These are phyloP conservation scores for Amphipoea lucens DNA, from an alignment of 2,888 invertebrate genomes.

Conservation along the genomic window DNA sequence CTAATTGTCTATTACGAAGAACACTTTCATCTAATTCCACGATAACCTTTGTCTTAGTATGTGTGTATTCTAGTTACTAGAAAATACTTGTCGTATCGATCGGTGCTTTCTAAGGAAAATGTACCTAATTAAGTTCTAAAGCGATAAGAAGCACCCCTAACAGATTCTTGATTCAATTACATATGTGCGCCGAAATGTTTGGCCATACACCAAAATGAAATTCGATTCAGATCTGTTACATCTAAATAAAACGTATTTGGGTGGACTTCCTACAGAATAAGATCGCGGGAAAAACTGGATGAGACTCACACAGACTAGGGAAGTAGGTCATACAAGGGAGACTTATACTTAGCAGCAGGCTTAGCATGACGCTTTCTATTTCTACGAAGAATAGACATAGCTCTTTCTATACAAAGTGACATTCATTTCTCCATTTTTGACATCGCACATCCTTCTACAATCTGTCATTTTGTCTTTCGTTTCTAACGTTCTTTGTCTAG, in stretches of 20 bases:
- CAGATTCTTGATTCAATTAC: background rate
- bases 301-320: too few species aligned
- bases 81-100: constrained; percentile 4
- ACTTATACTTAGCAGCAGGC: too few species aligned
- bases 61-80: background rate
- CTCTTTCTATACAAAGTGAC: too few species aligned
- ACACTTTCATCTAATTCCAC: constrained; percentile 4
- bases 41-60: constrained; percentile 10
- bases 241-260: background rate
- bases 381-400: too few species aligned
- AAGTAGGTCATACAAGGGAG: background rate
- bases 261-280: background rate
- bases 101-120: background rate
- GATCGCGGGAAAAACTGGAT: background rate
- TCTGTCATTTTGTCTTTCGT: too few species aligned
- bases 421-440: too few species aligned
- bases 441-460: too few species aligned
- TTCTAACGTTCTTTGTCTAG: too few species aligned
- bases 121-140: background rate
- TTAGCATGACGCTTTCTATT: too few species aligned
- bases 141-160: background rate
- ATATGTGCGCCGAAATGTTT: background rate
- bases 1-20: constrained; percentile 70
- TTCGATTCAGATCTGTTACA: too few species aligned
- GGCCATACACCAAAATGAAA: background rate